A percentile compares a stretch with the other conserved stretches of the same genome.
phyloP scores from a whole-genome alignment of 2,888 invertebrate genomes.

The Agonopterix heracliana region DNA sequence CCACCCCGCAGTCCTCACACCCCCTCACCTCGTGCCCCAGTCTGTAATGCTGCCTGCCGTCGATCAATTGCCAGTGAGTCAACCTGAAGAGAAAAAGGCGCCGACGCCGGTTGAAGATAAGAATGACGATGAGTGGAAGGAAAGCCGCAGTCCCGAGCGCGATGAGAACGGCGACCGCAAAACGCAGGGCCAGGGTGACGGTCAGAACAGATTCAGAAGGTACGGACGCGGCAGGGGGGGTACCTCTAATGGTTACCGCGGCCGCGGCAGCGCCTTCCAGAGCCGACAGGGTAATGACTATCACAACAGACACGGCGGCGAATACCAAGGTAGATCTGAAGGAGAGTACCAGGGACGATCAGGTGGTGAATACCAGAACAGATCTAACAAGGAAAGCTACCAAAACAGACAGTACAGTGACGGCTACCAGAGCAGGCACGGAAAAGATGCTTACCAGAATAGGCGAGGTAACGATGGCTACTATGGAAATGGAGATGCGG shows the following conservation, averaged over 20 bases:
- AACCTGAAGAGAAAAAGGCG: slow-evolving; percentile 28
- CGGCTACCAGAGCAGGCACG: slow-evolving; percentile 51
- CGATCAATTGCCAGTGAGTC: slow-evolving; percentile 40
- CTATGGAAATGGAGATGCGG: slow-evolving; percentile 60
- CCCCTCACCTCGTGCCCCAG: slow-evolving; percentile 52
- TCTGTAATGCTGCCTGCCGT: slow-evolving; percentile 56
- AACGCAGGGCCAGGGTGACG: slow-evolving; percentile 62
- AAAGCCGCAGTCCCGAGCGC: slow-evolving; percentile 50
- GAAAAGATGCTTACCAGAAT: slow-evolving; percentile 45
- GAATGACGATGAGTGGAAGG: slow-evolving; percentile 48
- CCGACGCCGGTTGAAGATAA: slow-evolving; percentile 36
- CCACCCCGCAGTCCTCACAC: slow-evolving; percentile 33
- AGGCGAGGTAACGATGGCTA: slow-evolving; percentile 48
- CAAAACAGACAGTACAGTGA: slow-evolving; percentile 49
- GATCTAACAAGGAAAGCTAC: slow-evolving; percentile 51
- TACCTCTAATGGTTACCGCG: slow-evolving; percentile 60
- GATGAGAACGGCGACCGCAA: slow-evolving; percentile 49
- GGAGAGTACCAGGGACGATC: slow-evolving; percentile 43
- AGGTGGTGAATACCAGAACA: slow-evolving; percentile 40
- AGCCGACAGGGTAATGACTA: slow-evolving; percentile 48
- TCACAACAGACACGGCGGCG: slow-evolving; percentile 33
- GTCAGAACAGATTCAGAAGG: slow-evolving; percentile 53
- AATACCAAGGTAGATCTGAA: neutral
- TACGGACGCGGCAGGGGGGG: slow-evolving; percentile 52
- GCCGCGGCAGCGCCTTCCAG: slow-evolving; percentile 49